phyloP scores from a whole-genome alignment of 2,888 invertebrate genomes.

The Luperina nickerlii region DNA sequence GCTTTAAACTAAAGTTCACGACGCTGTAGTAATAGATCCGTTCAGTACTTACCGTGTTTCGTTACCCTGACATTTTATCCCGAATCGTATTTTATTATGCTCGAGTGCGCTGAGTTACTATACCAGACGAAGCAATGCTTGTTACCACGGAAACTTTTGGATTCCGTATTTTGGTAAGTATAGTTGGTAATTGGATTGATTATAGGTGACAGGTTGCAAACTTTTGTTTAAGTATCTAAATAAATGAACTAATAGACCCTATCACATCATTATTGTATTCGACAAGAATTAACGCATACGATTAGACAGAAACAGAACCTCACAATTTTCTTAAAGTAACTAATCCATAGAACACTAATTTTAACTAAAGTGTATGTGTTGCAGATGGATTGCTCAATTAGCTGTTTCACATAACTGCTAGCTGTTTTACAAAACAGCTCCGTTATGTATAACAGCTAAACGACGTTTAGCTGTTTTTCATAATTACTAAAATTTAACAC shows the following conservation, averaged over 20 bases:
- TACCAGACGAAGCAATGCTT: not conserved
- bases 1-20: conserved; percentile 66
- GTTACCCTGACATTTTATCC: conserved; percentile 36
- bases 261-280: not conserved
- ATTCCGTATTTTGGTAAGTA: not conserved
- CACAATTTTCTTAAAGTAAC: not conserved
- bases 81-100: conserved; percentile 42
- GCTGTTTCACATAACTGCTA: not conserved
- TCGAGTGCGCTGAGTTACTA: conserved; percentile 12
- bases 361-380: not conserved
- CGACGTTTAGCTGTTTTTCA: no score
- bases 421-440: not conserved
- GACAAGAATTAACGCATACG: not conserved
- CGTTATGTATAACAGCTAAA: not conserved
- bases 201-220: not conserved
- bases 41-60: conserved; percentile 44
- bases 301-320: not conserved
- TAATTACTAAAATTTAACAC: no score
- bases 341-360: not conserved
- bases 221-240: not conserved
- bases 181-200: not conserved
- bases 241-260: not conserved
- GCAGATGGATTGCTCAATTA: not conserved
- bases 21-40: conserved; percentile 53
- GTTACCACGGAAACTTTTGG: not conserved